phyloP scores from a whole-genome alignment of 2,888 invertebrate genomes.

The Pogonocherus hispidulus region DNA sequence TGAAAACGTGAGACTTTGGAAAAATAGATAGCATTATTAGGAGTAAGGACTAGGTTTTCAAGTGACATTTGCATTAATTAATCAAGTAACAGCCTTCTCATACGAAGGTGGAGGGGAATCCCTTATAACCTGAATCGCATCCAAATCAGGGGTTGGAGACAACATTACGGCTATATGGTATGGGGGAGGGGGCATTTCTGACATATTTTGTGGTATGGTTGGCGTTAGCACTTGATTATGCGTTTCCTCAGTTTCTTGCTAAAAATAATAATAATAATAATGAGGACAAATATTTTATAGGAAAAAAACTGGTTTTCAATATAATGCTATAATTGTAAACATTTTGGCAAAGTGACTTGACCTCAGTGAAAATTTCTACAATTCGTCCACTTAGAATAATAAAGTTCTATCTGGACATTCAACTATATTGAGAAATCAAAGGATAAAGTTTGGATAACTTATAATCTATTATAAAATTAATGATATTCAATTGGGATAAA shows the following conservation, averaged over 20 bases:
- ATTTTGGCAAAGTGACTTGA: too few species aligned
- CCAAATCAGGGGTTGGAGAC: constrained; percentile 73
- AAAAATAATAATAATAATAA: too few species aligned
- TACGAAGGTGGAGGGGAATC: constrained; percentile 82
- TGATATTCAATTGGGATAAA: too few species aligned
- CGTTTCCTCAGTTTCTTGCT: constrained; percentile 41
- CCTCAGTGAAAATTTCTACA: too few species aligned
- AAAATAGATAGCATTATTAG: constrained; percentile 7
- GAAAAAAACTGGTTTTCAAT: too few species aligned
- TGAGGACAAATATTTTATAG: too few species aligned
- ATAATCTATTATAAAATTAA: too few species aligned
- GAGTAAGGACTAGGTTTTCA: constrained; percentile 24
- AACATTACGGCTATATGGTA: constrained; percentile 85
- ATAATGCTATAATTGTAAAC: too few species aligned
- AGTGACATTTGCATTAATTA: background rate
- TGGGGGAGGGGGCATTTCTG: constrained; percentile 78
- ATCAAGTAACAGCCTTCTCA: constrained; percentile 80
- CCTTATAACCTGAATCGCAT: constrained; percentile 62
- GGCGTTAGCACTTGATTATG: constrained; percentile 47
- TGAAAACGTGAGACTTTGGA: background rate
- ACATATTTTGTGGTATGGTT: constrained; percentile 38
- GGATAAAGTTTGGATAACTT: too few species aligned
- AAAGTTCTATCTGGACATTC: too few species aligned
- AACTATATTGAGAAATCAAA: too few species aligned
- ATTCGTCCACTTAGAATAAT: too few species aligned